These are phyloP conservation scores for Clangula hyemalis DNA, from an alignment of 2,797 vertebrate species.

Conservation along the genomic window DNA sequence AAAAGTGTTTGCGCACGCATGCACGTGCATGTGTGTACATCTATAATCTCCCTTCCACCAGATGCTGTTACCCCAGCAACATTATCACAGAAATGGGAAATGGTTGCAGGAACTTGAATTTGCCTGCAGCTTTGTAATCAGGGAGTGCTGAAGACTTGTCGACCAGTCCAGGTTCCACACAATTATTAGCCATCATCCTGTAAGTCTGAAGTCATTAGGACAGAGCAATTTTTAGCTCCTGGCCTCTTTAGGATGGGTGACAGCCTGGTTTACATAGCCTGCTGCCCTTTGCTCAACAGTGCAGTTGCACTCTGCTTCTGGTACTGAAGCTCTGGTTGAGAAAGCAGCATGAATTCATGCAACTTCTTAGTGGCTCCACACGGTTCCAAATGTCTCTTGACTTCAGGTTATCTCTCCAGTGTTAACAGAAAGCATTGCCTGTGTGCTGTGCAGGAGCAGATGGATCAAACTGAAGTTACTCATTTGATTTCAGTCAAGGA, in stretches of 20 bases:
- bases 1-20: neutral
- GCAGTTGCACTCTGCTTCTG: neutral
- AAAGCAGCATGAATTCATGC: neutral
- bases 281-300: neutral
- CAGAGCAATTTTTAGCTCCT: slow-evolving; percentile 1
- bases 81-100: slow-evolving; percentile 15
- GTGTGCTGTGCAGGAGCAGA: neutral
- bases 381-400: neutral
- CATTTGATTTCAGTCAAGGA: neutral
- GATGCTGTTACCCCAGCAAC: neutral
- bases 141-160: neutral
- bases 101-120: neutral
- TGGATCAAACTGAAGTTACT: neutral
- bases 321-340: neutral
- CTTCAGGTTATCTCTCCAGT: neutral
- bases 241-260: neutral
- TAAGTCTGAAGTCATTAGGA: neutral
- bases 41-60: neutral
- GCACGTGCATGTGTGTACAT: neutral
- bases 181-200: neutral
- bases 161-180: neutral
- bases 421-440: neutral
- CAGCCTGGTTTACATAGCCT: neutral
- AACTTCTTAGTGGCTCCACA: neutral
- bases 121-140: neutral